phyloP scores from a whole-genome alignment of 2,888 invertebrate genomes.

The Protodeltote pygarga region DNA sequence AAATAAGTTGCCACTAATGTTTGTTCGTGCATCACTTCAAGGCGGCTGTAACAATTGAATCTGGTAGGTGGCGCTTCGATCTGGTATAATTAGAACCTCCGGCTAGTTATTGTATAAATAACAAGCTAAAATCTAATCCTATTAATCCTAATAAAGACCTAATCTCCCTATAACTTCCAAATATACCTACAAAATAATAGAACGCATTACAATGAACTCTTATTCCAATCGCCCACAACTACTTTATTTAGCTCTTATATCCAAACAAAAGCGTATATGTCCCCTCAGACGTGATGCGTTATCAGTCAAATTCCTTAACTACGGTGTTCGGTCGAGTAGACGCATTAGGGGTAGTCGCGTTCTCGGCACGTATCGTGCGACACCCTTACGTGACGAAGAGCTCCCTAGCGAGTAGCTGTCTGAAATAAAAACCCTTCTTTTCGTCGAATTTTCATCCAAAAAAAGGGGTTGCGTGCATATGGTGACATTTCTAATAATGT shows the following conservation, averaged over 20 bases:
- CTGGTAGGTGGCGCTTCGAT: no score
- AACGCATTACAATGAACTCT: no score
- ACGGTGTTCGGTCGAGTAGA: slow-evolving; percentile 48
- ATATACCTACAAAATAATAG: no score
- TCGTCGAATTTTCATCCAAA: slow-evolving; percentile 53
- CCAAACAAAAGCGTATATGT: slow-evolving; percentile 19
- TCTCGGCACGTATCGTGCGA: slow-evolving; percentile 49
- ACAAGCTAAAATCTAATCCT: no score
- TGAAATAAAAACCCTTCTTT: slow-evolving; percentile 58
- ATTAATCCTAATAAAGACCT: no score
- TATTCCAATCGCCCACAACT: not conserved
- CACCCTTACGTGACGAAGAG: slow-evolving; percentile 64
- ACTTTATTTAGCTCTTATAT: slow-evolving; percentile 4
- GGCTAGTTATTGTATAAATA: no score
- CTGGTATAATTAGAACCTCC: no score
- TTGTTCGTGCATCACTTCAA: no score
- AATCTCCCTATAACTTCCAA: no score
- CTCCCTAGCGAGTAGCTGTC: slow-evolving; percentile 56
- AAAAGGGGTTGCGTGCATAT: slow-evolving; percentile 56
- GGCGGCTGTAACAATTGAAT: no score
- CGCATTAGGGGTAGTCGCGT: slow-evolving; percentile 50
- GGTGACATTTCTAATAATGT: slow-evolving; percentile 50
- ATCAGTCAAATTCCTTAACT: slow-evolving; percentile 52
- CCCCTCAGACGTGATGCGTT: slow-evolving; percentile 22
- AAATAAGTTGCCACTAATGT: no score